phyloP scores from a whole-genome alignment of 2,797 vertebrate genomes.

The Macropus fuliginosus region DNA sequence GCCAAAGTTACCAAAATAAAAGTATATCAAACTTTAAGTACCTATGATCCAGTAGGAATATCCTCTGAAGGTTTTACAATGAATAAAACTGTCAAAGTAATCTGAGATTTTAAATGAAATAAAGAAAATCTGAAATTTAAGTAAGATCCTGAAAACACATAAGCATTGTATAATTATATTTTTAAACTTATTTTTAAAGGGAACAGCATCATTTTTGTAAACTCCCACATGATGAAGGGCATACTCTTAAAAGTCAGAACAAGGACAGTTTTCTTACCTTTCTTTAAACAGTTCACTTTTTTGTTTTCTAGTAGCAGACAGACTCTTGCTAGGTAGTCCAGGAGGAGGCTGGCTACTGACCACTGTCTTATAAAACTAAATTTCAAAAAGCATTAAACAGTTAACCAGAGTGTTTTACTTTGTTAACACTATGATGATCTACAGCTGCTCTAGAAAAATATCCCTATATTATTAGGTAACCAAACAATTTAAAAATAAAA shows the following conservation, averaged over 20 bases:
- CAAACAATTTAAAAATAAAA: background rate
- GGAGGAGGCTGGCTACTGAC: constrained; percentile 48
- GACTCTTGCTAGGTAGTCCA: constrained; percentile 53
- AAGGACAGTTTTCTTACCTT: constrained; percentile 43
- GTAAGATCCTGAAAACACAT: background rate
- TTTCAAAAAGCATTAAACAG: constrained; percentile 60
- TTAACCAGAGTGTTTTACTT: constrained; percentile 51
- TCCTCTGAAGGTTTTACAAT: background rate
- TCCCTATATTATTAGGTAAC: constrained; percentile 43
- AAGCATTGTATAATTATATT: background rate
- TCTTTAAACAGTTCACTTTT: constrained; percentile 53
- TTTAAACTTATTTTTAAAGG: background rate
- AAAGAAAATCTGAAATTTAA: background rate
- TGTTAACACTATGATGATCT: constrained; percentile 28
- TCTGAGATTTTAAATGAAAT: background rate
- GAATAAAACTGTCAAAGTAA: background rate
- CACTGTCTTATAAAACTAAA: constrained; percentile 49
- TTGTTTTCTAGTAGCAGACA: constrained; percentile 68
- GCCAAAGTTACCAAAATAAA: background rate
- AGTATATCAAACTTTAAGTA: background rate
- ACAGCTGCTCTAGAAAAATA: constrained; percentile 53
- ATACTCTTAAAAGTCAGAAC: constrained; percentile 33
- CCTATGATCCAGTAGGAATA: background rate
- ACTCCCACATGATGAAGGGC: constrained; percentile 34
- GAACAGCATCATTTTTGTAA: constrained; percentile 38